Evolutionary conservation across 2,888 invertebrate species (phyloP).

Genomic region (Drosophila suboccidentalis): DNA sequence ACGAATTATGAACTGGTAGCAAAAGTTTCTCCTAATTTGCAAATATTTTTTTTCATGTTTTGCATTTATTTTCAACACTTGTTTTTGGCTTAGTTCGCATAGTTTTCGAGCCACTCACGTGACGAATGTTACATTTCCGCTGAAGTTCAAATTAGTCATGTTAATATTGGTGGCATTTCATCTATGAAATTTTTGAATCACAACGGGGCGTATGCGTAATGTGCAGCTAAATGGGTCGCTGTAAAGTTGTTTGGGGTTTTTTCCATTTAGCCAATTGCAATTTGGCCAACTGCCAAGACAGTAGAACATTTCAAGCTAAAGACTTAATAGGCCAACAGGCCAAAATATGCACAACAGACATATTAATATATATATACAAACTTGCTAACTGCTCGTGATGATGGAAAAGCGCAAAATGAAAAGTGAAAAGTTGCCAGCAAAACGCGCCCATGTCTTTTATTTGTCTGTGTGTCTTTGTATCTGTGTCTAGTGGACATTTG

Average conservation of each 20-base stretch:
- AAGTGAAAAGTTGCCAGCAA: slow-evolving; percentile 83
- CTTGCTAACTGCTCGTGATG: background rate
- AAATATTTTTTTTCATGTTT: slow-evolving; percentile 51
- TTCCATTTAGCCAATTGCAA: slow-evolving; percentile 29
- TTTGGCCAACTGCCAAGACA: slow-evolving; percentile 65
- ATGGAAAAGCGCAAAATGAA: slow-evolving; percentile 81
- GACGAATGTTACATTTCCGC: slow-evolving; percentile 67
- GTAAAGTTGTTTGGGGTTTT: slow-evolving; percentile 52
- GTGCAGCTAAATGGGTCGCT: slow-evolving; percentile 69
- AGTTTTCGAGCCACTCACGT: slow-evolving; percentile 68
- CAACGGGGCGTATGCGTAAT: slow-evolving; percentile 72
- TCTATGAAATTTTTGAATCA: slow-evolving; percentile 40
- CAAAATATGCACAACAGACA: slow-evolving; percentile 54
- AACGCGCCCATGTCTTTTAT: slow-evolving; percentile 31
- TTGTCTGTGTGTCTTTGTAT: slow-evolving; percentile 45
- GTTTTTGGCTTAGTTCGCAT: slow-evolving; percentile 50
- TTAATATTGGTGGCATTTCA: slow-evolving; percentile 3
- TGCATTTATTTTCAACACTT: slow-evolving; percentile 21
- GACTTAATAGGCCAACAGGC: slow-evolving; percentile 81
- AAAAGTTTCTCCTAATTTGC: slow-evolving; percentile 81
- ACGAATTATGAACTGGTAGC: slow-evolving; percentile 30
- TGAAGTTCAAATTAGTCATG: slow-evolving; percentile 65
- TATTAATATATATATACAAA: background rate
- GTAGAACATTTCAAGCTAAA: slow-evolving; percentile 57
- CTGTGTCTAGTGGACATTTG: slow-evolving; percentile 33